Base-by-base conservation (phyloP, 2,888 invertebrate genomes). In the Tenthredo mesomela region DNA sequence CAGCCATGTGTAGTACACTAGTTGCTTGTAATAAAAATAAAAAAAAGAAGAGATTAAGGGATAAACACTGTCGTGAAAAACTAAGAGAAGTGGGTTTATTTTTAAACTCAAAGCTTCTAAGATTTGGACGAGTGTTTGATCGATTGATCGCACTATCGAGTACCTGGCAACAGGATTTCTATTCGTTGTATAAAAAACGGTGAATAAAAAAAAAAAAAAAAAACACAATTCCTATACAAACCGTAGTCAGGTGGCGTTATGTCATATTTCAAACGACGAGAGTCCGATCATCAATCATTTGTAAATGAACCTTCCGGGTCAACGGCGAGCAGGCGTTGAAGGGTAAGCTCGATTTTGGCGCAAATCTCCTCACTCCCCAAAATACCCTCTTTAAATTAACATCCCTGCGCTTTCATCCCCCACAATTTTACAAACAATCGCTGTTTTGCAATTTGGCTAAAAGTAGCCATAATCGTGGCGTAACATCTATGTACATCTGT, bases 271-370 rank as follows among this genome's bases (percentile, higher is more conserved):
- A 82, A 65, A 82, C 65, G 82, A 67, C 65, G 21, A 15, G 80
- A 82, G 29, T 29, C 47, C 67, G 33, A 67, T 43, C 67, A 82
- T 82, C 82, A 82, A 82, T 82, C 70, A 82, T 82, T 43, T 7
- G 47, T 47, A 82, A 82, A 82, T 82, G 67, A 82, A 82, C 82
- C 82, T 82, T 67, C 29, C 80, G 50, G 47, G 40, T 82, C n/a
- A 82, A 70, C 80, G 50, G 80, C 80, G 61, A 21, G 58, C 25
- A 47, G 10, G 67, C 50, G 67, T 50, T 67, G 67, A 70, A 82
- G 67, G 80, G 80, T 40, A 40, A 9, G 33, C 80, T 61, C 80
- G 80, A 58, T 80, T 80, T n/a, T 10, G 33, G 29, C 12, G 29
- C 29, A 29, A 33, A 47, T 77, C 50, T 10, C 33, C 29, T 18